Percentiles rank a stretch among this genome's conserved stretches.
Evolutionary conservation across 2,113 vertebrate genomes (phyloP).

Genomic region (Grallaria varia): DNA sequence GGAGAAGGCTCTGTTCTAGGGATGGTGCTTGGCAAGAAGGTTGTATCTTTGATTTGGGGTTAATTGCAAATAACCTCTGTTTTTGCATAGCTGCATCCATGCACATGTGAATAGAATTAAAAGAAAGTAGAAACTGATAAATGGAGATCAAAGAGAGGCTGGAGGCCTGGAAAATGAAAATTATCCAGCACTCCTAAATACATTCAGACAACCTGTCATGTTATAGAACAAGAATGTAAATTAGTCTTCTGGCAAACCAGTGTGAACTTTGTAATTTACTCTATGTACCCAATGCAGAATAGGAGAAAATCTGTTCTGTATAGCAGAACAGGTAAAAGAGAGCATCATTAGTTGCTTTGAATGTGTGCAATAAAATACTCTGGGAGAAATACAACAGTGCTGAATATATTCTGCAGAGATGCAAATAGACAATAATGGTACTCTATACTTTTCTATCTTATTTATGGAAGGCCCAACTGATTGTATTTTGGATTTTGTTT

Average conservation of each 20-base stretch:
- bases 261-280: neutral
- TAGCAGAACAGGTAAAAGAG: neutral
- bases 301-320: neutral
- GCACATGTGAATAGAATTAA: neutral
- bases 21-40: neutral
- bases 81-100: neutral
- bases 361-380: neutral
- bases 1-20: neutral
- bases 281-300: neutral
- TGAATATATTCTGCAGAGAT: neutral
- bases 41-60: neutral
- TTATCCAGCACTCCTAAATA: neutral
- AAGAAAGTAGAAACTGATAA: neutral
- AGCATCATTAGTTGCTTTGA: neutral
- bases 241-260: neutral
- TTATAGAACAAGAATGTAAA: neutral
- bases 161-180: neutral
- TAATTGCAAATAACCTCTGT: constrained; percentile 4
- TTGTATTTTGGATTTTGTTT: neutral
- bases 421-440: neutral
- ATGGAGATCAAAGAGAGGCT: neutral
- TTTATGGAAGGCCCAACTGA: neutral
- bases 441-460: neutral
- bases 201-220: neutral
- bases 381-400: neutral